Evolutionary conservation across 2,797 vertebrate genomes (phyloP).

Genomic region (Geotrypetes seraphini): DNA sequence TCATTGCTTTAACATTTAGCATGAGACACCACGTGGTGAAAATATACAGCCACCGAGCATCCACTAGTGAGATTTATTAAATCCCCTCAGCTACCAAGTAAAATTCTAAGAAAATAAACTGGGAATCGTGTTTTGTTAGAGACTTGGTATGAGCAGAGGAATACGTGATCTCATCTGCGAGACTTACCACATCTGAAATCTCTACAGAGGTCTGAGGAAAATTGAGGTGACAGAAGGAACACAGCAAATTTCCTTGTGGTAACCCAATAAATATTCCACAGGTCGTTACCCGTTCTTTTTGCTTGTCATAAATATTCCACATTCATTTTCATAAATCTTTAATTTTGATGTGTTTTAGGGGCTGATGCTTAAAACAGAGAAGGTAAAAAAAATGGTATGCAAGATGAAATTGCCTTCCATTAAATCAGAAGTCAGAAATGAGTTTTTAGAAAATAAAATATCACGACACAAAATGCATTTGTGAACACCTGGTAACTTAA

Average conservation of each 20-base stretch:
- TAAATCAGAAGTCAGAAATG: too few relatives aligned
- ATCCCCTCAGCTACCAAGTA: conserved; percentile 36
- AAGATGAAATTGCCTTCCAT: too few relatives aligned
- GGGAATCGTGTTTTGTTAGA: neutral
- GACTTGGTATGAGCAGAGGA: conserved; percentile 7
- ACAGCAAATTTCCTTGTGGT: conserved; percentile 40
- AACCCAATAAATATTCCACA: conserved; percentile 35
- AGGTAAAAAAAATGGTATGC: too few relatives aligned
- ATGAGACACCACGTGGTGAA: conserved; percentile 8
- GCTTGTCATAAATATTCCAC: conserved; percentile 32
- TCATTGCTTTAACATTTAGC: conserved; percentile 17
- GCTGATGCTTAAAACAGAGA: conserved; percentile 44
- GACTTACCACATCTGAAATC: too few relatives aligned
- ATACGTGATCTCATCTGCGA: conserved; percentile 36
- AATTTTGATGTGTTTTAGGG: conserved; percentile 28
- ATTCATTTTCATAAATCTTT: conserved; percentile 38
- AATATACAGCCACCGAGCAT: neutral
- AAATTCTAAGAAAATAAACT: conserved; percentile 23
- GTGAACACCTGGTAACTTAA: conserved; percentile 38
- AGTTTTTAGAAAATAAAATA: too few relatives aligned
- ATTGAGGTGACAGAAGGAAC: conserved; percentile 25
- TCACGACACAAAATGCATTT: conserved; percentile 30
- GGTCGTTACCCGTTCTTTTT: conserved; percentile 30
- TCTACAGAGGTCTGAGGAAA: too few relatives aligned
- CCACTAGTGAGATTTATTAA: conserved; percentile 29